phyloP scores from a whole-genome alignment of 37 sponge, comb jelly and placozoan species.

The Petrosia ficiformis region DNA sequence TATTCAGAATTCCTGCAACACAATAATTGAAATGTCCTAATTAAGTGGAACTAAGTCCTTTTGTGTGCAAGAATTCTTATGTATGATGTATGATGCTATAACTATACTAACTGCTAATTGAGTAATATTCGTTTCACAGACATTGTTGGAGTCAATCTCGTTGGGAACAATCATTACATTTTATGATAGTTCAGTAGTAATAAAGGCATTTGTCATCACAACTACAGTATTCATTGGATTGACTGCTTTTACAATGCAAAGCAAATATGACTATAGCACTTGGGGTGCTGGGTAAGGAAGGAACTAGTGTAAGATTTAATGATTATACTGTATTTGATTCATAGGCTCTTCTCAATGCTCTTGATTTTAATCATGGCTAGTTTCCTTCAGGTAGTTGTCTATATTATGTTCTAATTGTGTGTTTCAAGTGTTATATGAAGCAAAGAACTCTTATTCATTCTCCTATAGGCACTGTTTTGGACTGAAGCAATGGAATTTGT shows the following conservation, averaged over 20 bases:
- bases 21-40: too few species aligned
- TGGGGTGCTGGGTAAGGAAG: slow-evolving; percentile 89
- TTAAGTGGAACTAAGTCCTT: too few species aligned
- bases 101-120: too few species aligned
- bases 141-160: slow-evolving; percentile 28
- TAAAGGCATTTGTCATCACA: slow-evolving; percentile 87
- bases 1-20: too few species aligned
- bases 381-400: slow-evolving; percentile 67
- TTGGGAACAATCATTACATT: slow-evolving; percentile 70
- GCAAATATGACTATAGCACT: slow-evolving; percentile 92
- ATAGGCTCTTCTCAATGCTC: slow-evolving; percentile 79
- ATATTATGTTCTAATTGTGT: not conserved
- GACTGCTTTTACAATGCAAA: slow-evolving; percentile 93
- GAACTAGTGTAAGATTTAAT: not conserved
- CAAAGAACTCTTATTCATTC: not conserved
- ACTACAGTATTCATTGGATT: slow-evolving; percentile 73
- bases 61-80: too few species aligned
- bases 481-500: slow-evolving; percentile 83
- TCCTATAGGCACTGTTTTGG: slow-evolving; percentile 71
- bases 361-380: slow-evolving; percentile 80
- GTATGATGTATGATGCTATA: too few species aligned
- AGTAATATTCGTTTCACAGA: slow-evolving; percentile 40
- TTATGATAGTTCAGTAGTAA: slow-evolving; percentile 74
- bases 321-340: too few species aligned
- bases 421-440: too few species aligned